A percentile compares a stretch with the other conserved stretches of the same genome.
Evolutionary conservation across 2,888 invertebrate species (phyloP).

Genomic region (Clepsis dumicolana): DNA sequence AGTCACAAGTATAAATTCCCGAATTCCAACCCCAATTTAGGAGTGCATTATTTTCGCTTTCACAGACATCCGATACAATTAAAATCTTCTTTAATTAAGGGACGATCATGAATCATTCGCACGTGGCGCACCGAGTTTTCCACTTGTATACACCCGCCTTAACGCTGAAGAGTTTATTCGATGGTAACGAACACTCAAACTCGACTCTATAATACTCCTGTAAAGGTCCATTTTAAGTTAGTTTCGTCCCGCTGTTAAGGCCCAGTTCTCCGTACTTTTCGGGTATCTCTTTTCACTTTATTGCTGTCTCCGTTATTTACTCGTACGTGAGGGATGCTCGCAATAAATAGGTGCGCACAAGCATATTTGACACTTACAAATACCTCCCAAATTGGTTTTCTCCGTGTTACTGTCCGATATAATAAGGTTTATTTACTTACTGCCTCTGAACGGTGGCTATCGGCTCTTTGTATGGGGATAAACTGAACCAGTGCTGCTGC

Average conservation of each 20-base stretch:
- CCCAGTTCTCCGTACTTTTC: conserved; percentile 64
- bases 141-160: conserved; percentile 78
- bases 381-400: conserved; percentile 83
- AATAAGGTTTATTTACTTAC: conserved; percentile 78
- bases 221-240: conserved; percentile 62
- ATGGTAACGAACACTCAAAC: conserved; percentile 59
- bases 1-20: conserved; percentile 79
- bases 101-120: conserved; percentile 85
- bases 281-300: conserved; percentile 85
- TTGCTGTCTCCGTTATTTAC: conserved; percentile 85
- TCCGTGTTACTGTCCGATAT: conserved; percentile 81
- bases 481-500: conserved; percentile 2
- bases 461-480: conserved; percentile 34
- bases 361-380: conserved; percentile 85
- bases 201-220: conserved; percentile 58
- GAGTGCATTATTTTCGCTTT: conserved; percentile 86
- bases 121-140: conserved; percentile 86
- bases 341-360: conserved; percentile 84
- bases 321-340: conserved; percentile 84
- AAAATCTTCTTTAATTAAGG: conserved; percentile 88
- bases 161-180: conserved; percentile 61
- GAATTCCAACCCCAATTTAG: conserved; percentile 82
- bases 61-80: conserved; percentile 87
- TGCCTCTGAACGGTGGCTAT: conserved; percentile 64
- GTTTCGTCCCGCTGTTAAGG: conserved; percentile 63